Evolutionary conservation across 2,797 vertebrate genomes (phyloP).

Genomic region (Scolopax bukidnonensis): DNA sequence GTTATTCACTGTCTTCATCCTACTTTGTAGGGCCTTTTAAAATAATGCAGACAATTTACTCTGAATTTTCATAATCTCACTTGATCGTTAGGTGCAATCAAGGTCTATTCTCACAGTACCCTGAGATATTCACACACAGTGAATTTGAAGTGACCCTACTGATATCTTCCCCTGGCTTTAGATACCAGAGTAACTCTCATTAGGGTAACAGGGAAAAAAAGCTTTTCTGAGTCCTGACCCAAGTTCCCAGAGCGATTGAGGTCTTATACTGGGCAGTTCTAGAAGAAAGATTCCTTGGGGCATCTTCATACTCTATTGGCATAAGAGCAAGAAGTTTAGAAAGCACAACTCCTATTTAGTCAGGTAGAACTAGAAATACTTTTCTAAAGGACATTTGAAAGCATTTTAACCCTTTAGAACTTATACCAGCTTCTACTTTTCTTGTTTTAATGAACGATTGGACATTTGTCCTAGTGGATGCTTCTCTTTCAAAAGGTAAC

Average conservation of each 20-base stretch:
- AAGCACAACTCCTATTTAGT: neutral
- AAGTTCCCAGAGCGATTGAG: neutral
- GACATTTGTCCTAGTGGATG: neutral
- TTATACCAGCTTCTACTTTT: neutral
- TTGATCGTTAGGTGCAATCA: neutral
- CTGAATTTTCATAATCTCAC: neutral
- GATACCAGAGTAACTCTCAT: neutral
- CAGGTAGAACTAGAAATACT: neutral
- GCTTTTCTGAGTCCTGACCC: neutral
- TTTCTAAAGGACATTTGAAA: neutral
- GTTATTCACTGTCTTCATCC: neutral
- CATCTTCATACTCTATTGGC: neutral
- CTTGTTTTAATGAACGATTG: neutral
- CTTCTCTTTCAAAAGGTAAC: neutral
- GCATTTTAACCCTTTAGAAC: neutral
- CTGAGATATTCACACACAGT: neutral
- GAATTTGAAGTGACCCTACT: neutral
- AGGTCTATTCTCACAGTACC: neutral
- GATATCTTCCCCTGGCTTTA: neutral
- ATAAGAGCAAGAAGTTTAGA: neutral
- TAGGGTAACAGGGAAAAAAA: neutral
- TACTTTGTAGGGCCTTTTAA: neutral
- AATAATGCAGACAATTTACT: neutral
- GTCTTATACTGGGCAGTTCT: neutral
- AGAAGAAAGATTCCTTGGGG: neutral